A percentile compares a stretch with the other conserved stretches of the same genome.
These are phyloP conservation scores for Hololepta plana DNA, from an alignment of 2,888 invertebrate genomes.

Conservation along the genomic window DNA sequence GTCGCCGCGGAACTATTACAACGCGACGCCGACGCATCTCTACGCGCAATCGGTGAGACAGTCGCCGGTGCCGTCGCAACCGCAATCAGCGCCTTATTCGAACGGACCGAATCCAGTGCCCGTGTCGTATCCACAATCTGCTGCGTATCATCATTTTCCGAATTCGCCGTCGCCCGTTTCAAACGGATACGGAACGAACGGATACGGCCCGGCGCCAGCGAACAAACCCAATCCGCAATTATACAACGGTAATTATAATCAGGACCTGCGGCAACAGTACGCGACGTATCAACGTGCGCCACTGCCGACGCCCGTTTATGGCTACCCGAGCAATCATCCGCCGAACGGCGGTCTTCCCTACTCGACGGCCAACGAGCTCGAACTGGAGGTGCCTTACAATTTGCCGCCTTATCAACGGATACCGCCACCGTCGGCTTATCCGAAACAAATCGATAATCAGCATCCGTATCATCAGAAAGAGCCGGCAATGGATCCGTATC, in stretches of 20 bases:
- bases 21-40: too few relatives aligned
- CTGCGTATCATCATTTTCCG: conserved; percentile 20
- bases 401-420: conserved; percentile 39
- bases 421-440: conserved; percentile 36
- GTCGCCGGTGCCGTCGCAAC: conserved; percentile 11
- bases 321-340: conserved; percentile 14
- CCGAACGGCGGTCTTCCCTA: conserved; percentile 1
- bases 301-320: conserved; percentile 14
- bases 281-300: conserved; percentile 18
- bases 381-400: conserved; percentile 6
- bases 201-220: too few relatives aligned
- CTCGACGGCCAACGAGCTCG: neutral
- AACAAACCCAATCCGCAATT: conserved; percentile 6
- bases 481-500: conserved; percentile 26
- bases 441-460: neutral
- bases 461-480: conserved; percentile 3
- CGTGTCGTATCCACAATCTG: conserved; percentile 8
- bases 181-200: too few relatives aligned
- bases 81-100: conserved; percentile 6
- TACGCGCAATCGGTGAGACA: conserved; percentile 12
- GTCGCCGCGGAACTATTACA: conserved; percentile 7
- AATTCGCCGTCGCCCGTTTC: conserved; percentile 21
- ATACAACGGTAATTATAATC: neutral
- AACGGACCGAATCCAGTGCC: conserved; percentile 5
- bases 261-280: conserved; percentile 3